Evolutionary conservation across 1,140 invertebrate species (phyloP).

Genomic region (Neelides sp.): DNA sequence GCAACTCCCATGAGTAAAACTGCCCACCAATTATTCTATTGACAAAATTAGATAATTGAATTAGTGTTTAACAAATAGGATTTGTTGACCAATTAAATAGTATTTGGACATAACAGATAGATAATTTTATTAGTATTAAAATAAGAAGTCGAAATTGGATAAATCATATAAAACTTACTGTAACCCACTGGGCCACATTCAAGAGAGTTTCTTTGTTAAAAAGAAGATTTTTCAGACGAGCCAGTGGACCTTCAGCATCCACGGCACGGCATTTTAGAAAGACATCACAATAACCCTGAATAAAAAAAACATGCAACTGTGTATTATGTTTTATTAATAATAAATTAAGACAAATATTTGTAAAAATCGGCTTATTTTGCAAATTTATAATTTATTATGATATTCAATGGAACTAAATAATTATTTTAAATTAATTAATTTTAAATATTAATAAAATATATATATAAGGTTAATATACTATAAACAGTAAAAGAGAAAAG

Average conservation of each 20-base stretch:
- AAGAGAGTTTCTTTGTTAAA: conserved; percentile 81
- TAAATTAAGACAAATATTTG: not conserved
- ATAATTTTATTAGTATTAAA: not conserved
- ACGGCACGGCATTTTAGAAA: conserved; percentile 94
- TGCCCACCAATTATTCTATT: conserved; percentile 70
- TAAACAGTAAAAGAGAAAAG: not conserved
- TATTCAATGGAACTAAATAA: not conserved
- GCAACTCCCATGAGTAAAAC: conserved; percentile 80
- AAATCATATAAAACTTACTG: conserved; percentile 40
- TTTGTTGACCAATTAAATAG: conserved; percentile 5
- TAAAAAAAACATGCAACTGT: conserved; percentile 17
- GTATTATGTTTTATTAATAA: not conserved
- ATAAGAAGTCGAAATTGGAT: conserved; percentile 10
- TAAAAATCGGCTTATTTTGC: conserved; percentile 1
- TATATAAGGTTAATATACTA: not conserved
- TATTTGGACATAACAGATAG: not conserved
- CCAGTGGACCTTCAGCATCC: conserved; percentile 93
- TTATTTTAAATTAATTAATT: not conserved
- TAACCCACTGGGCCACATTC: conserved; percentile 76
- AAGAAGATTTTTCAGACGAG: conserved; percentile 88
- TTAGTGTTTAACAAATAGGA: not conserved
- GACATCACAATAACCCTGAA: conserved; percentile 91
- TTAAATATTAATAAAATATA: not conserved
- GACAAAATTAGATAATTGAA: conserved; percentile 4
- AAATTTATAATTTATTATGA: not conserved